Conservation (phyloP, 2,113 vertebrate species). For the Scatophagus argus region DNA sequence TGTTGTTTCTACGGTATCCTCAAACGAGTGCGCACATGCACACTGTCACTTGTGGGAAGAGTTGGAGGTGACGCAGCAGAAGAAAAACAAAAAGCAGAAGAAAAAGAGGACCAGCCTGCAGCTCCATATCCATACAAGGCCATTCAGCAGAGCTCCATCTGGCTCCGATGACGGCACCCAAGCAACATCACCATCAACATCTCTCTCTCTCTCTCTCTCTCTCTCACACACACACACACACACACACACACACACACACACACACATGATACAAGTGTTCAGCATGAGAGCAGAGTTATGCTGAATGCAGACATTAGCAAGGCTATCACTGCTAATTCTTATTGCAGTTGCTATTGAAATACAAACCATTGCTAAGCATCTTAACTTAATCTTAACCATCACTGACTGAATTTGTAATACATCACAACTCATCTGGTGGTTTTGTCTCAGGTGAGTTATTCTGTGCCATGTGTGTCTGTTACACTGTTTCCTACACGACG, state of each 20-base stretch:
- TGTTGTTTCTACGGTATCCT: not conserved
- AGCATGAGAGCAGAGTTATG: not conserved
- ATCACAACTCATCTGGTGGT: not conserved
- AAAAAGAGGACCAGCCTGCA: constrained; percentile 14
- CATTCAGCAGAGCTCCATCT: constrained; percentile 37
- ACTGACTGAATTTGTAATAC: not conserved
- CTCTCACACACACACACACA: constrained; percentile 3
- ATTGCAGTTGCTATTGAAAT: not conserved
- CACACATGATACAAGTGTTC: not conserved
- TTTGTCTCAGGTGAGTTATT: constrained; percentile 23
- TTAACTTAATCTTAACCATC: too few species aligned
- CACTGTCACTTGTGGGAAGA: not conserved
- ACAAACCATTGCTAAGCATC: not conserved
- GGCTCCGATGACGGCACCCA: constrained; percentile 34
- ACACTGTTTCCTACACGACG: not conserved
- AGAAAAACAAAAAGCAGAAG: constrained; percentile 47
- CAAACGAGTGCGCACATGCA: not conserved
- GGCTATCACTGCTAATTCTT: not conserved
- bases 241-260: not conserved
- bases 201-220: too few species aligned
- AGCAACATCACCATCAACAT: constrained; percentile 18
- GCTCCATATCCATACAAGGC: constrained; percentile 49
- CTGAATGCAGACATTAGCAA: not conserved
- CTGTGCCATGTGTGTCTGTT: not conserved
- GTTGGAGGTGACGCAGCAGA: not conserved